phyloP scores from a whole-genome alignment of 2,888 invertebrate species.

The Automeris io region DNA sequence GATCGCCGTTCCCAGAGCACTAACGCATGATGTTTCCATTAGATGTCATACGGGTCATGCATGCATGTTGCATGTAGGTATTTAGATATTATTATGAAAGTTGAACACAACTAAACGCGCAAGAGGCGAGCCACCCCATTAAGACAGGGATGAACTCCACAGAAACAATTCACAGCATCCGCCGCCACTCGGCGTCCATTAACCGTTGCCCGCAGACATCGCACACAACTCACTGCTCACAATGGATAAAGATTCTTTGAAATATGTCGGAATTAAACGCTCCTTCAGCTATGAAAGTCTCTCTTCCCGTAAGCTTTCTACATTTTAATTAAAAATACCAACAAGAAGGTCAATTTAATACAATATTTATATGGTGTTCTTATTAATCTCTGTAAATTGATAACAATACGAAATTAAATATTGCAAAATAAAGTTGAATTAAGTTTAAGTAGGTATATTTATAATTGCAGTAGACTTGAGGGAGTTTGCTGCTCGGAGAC shows the following conservation, averaged over 20 bases:
- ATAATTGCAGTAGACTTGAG: too few species aligned
- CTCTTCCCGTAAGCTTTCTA: not conserved
- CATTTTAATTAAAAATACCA: slow-evolving; percentile 4
- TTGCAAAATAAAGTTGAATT: too few species aligned
- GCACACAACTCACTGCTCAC: slow-evolving; percentile 4
- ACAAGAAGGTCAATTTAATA: not conserved
- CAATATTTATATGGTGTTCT: too few species aligned
- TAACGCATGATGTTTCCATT: too few species aligned
- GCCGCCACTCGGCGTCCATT: slow-evolving; percentile 24
- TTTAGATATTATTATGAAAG: slow-evolving; percentile 5
- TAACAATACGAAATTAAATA: too few species aligned
- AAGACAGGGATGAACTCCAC: slow-evolving; percentile 7
- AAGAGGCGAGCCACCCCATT: slow-evolving; percentile 1
- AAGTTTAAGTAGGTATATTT: too few species aligned
- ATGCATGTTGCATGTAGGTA: not conserved
- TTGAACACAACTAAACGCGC: not conserved
- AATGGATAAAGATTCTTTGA: slow-evolving; percentile 8
- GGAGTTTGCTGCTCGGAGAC: too few species aligned
- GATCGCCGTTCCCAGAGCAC: too few species aligned
- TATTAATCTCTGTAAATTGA: too few species aligned
- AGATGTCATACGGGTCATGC: too few species aligned
- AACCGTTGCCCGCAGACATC: slow-evolving; percentile 14
- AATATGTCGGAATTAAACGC: slow-evolving; percentile 3
- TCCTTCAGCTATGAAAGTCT: not conserved
- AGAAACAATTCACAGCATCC: slow-evolving; percentile 39